Conservation (phyloP, 1,140 invertebrate genomes). For the Homalodisca vitripennis region DNA sequence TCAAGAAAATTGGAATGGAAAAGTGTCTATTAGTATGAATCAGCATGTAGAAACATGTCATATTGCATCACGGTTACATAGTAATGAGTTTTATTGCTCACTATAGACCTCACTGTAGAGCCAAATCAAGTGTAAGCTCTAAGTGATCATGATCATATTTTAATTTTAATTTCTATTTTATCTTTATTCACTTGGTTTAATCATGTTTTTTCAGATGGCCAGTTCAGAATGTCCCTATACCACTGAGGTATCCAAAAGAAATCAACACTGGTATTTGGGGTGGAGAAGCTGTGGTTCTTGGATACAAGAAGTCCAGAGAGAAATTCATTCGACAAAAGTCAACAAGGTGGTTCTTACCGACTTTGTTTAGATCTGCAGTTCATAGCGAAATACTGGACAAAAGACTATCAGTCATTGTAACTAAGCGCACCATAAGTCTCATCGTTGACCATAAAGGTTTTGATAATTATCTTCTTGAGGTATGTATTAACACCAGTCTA, state of each 20-base stretch:
- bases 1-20: too few species aligned
- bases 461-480: constrained; percentile 92
- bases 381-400: constrained; percentile 93
- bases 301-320: constrained; percentile 69
- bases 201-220: constrained; percentile 51
- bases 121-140: not conserved
- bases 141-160: not conserved
- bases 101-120: not conserved
- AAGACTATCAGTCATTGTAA: constrained; percentile 78
- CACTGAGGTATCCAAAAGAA: constrained; percentile 75
- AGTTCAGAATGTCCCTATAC: constrained; percentile 77
- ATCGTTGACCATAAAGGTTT: constrained; percentile 92
- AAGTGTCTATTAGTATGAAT: not conserved
- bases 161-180: not conserved
- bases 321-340: constrained; percentile 51
- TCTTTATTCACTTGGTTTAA: not conserved
- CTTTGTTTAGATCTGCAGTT: constrained; percentile 73
- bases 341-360: constrained; percentile 86
- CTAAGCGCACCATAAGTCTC: constrained; percentile 73
- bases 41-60: not conserved
- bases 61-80: not conserved
- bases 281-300: constrained; percentile 92
- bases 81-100: not conserved
- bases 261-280: constrained; percentile 89
- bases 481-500: constrained; percentile 47